These are phyloP conservation scores for Phrynocephalus vlangalii DNA, from an alignment of 2,797 vertebrate species.

Conservation along the genomic window DNA sequence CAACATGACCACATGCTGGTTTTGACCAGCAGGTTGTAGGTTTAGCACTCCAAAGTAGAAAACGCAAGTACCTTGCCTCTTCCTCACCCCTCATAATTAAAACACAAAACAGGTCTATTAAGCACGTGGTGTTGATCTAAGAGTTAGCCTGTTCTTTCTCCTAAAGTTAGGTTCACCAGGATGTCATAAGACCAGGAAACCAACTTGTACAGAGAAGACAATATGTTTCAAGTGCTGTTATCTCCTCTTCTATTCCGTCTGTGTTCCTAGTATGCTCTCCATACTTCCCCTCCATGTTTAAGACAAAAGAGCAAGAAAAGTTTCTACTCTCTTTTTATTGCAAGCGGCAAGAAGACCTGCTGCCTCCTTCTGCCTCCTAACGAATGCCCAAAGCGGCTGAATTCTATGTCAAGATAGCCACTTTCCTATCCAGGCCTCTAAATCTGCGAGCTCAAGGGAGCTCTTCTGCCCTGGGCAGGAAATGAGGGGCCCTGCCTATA, in stretches of 20 bases:
- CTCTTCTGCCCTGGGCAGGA: background rate
- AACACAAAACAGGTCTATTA: background rate
- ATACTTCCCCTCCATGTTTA: background rate
- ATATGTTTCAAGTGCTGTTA: background rate
- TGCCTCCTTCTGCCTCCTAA: background rate
- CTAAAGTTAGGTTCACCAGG: background rate
- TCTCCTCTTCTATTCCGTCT: background rate
- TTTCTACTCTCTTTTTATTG: slow-evolving; percentile 16
- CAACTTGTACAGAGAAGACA: background rate
- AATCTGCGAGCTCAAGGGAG: background rate
- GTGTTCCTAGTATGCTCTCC: background rate
- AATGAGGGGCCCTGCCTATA: background rate
- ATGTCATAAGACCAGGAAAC: background rate
- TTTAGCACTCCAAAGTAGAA: slow-evolving; percentile 23
- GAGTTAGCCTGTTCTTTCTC: background rate
- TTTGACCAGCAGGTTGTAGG: slow-evolving; percentile 29
- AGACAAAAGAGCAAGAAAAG: background rate
- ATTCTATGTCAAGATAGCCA: background rate
- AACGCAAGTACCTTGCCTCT: slow-evolving; percentile 6
- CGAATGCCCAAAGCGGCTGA: slow-evolving; percentile 8
- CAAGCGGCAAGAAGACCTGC: slow-evolving; percentile 46
- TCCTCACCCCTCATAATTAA: background rate
- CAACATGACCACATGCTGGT: slow-evolving; percentile 2
- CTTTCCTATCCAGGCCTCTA: background rate
- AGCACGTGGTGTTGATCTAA: slow-evolving; percentile 8